Evolutionary conservation across 2,888 invertebrate species (phyloP).

Genomic region (Macropis europaea): DNA sequence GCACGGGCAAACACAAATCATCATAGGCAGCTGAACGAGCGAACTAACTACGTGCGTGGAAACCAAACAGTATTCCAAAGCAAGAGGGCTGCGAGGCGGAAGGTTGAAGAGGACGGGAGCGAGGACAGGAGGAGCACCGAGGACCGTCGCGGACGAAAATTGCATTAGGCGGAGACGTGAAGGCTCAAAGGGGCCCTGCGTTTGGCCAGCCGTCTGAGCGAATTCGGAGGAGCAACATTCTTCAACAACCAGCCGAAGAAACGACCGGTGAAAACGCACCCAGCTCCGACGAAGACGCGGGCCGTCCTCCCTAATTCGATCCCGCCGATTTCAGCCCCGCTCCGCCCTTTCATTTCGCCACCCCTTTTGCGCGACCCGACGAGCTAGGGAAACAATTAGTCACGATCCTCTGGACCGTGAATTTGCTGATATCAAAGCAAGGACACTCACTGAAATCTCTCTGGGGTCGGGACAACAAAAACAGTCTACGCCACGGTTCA

Average conservation of each 20-base stretch:
- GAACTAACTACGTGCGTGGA: constrained; percentile 46
- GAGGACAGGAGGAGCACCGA: background rate
- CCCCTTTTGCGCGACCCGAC: background rate
- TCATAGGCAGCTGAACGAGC: constrained; percentile 13
- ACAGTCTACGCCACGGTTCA: too few species aligned
- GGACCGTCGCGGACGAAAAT: constrained; percentile 32
- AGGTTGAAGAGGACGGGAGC: background rate
- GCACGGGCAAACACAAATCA: background rate
- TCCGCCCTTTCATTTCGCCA: background rate
- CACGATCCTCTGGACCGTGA: background rate
- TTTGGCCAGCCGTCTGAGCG: constrained; percentile 11
- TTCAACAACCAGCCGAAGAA: constrained; percentile 1
- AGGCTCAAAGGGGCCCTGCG: background rate
- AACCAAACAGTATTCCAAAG: constrained; percentile 23
- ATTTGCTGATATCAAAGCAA: constrained; percentile 5
- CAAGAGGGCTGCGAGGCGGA: background rate
- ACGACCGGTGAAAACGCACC: background rate
- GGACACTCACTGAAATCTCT: background rate
- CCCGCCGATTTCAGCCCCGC: constrained; percentile 13
- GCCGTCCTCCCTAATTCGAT: constrained; percentile 26
- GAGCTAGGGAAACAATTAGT: constrained; percentile 16
- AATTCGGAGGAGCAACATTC: constrained; percentile 19
- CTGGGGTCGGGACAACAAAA: too few species aligned
- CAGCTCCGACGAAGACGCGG: background rate
- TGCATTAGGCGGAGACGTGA: constrained; percentile 30